Evolutionary conservation across 2,888 invertebrate species (phyloP).

Genomic region (Epirrhoe alternata): DNA sequence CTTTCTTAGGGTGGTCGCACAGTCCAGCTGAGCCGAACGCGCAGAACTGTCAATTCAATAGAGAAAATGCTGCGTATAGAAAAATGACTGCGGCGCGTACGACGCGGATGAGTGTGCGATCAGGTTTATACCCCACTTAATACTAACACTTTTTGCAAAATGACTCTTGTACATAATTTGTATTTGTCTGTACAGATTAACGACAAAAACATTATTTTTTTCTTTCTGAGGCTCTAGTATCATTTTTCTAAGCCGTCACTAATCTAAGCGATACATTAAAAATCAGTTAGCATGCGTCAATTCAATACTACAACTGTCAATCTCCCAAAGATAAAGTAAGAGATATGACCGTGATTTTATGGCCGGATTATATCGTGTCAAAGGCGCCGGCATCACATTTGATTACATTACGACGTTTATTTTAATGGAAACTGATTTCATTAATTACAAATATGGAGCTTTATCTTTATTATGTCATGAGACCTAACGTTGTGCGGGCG

Average conservation of each 20-base stretch:
- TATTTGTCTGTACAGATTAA: background rate
- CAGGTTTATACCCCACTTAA: too few relatives aligned
- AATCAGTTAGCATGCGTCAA: slow-evolving; percentile 64
- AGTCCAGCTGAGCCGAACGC: too few relatives aligned
- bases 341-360: slow-evolving; percentile 54
- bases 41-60: too few relatives aligned
- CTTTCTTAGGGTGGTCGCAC: too few relatives aligned
- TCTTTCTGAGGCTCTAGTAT: background rate
- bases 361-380: slow-evolving; percentile 62
- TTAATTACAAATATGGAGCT: slow-evolving; percentile 75
- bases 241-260: slow-evolving; percentile 31
- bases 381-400: slow-evolving; percentile 63
- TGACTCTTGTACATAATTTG: too few relatives aligned
- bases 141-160: too few relatives aligned
- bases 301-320: slow-evolving; percentile 62
- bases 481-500: slow-evolving; percentile 53
- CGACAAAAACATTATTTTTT: background rate
- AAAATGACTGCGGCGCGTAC: too few relatives aligned
- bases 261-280: slow-evolving; percentile 64
- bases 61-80: too few relatives aligned
- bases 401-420: slow-evolving; percentile 62
- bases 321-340: slow-evolving; percentile 62
- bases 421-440: slow-evolving; percentile 73
- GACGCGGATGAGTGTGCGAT: too few relatives aligned
- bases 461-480: slow-evolving; percentile 73